Evolutionary conservation across 2,888 invertebrate genomes (phyloP).

Genomic region (Drosophila pullipes): DNA sequence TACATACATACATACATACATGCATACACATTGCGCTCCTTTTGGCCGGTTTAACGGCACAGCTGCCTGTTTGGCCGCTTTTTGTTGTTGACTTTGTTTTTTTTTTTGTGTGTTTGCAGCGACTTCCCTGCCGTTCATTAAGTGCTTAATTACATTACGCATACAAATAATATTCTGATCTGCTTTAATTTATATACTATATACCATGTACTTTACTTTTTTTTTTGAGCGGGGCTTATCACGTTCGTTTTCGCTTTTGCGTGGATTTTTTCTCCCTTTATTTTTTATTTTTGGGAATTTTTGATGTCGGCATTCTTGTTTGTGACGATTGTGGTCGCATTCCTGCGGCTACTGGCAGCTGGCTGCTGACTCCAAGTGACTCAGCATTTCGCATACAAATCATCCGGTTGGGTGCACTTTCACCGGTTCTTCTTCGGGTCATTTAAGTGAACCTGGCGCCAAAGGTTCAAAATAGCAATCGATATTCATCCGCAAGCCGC

Average conservation of each 20-base stretch:
- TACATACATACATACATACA: neutral
- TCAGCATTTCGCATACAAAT: conserved; percentile 33
- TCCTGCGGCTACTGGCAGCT: conserved; percentile 26
- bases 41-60: conserved; percentile 57
- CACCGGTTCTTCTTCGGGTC: conserved; percentile 41
- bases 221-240: conserved; percentile 47
- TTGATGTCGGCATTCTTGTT: conserved; percentile 32
- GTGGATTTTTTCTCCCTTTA: conserved; percentile 3
- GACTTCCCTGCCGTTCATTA: conserved; percentile 78
- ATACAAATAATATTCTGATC: conserved; percentile 41
- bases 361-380: neutral
- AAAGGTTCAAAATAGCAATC: conserved; percentile 45
- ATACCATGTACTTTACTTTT: neutral
- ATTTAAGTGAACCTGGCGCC: conserved; percentile 34
- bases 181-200: conserved; percentile 42
- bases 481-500: conserved; percentile 17
- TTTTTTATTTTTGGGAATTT: conserved; percentile 36
- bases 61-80: conserved; percentile 74
- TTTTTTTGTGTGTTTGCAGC: conserved; percentile 19
- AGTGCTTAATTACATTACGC: conserved; percentile 74
- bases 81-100: conserved; percentile 23
- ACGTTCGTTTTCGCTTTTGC: conserved; percentile 57
- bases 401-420: conserved; percentile 44
- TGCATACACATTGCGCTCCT: conserved; percentile 40
- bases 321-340: conserved; percentile 24